Percentiles rank a stretch among this genome's conserved stretches.
These are phyloP conservation scores for Leptopilina boulardi DNA, from an alignment of 1,140 invertebrate species.

Conservation along the genomic window DNA sequence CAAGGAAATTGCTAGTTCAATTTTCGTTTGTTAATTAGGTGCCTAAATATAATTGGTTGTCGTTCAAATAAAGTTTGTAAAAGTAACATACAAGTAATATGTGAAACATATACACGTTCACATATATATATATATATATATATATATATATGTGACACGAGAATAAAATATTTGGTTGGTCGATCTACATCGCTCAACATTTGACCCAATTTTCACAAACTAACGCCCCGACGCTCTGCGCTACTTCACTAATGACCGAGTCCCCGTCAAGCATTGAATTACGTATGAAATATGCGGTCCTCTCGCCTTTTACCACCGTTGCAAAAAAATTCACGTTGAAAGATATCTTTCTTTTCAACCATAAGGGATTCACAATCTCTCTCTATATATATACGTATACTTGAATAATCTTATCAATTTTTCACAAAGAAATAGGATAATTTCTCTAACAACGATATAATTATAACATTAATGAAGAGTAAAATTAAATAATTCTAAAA, in stretches of 20 bases:
- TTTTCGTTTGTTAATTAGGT: constrained; percentile 26
- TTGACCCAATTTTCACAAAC: constrained; percentile 56
- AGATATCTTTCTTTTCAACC: background rate
- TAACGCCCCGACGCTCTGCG: constrained; percentile 47
- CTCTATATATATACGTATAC: background rate
- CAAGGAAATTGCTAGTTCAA: constrained; percentile 8
- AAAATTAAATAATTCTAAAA: too few relatives aligned
- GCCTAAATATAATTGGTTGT: constrained; percentile 26
- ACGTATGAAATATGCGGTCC: constrained; percentile 35
- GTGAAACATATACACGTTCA: too few relatives aligned
- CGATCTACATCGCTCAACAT: constrained; percentile 40
- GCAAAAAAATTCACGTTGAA: background rate
- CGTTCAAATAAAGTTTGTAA: constrained; percentile 11
- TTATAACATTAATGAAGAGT: too few relatives aligned
- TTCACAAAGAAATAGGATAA: background rate
- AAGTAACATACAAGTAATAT: constrained; percentile 8
- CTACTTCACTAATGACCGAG: constrained; percentile 57
- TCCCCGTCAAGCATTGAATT: constrained; percentile 51
- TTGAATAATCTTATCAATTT: background rate
- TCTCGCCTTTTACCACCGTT: background rate
- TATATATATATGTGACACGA: background rate
- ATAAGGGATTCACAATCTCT: background rate
- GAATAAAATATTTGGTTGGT: constrained; percentile 19
- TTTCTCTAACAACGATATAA: background rate
- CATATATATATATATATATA: too few relatives aligned